Evolutionary conservation across 2,113 vertebrate genomes (phyloP), one percentile per base, ranked within the genome.

Genomic region (Sinocyclocheilus anshuiensis): DNA sequence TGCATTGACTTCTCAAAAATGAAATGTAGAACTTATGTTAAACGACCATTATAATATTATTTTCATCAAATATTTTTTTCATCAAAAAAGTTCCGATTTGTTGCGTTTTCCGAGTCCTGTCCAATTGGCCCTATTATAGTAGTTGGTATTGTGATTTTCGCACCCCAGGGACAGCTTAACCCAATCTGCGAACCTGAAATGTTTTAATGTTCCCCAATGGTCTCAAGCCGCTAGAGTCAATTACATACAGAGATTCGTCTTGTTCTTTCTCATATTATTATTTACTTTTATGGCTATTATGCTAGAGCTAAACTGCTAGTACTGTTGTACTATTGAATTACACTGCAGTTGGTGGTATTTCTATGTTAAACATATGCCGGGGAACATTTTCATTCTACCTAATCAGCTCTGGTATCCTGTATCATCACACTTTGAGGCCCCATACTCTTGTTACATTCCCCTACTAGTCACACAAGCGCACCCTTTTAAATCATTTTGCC

Each of bases 401-500:
- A 74, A 86, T 85, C 88, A 88, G 91, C 87, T 82, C 33, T 83
- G 82, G 88, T 83, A 85, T 83, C 79, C 79, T 77, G 33, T 69
- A 53, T 84, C 89, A 90, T 82, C 65, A 48, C 77, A 85, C 55
- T 67, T 48, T 59, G 79, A 85, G 76, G 65, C 78, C 89, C 87
- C 61, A 75, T 83, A 65, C 76, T 90, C 86, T 81, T 42, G 84
- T 89, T 87, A 65, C 65, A 81, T 86, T 90, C 86, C 76, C 77
- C 85, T 26, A 74, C 91, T 92, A 87, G 91, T 92, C 92, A 91
- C 88, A 88, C 90, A 78, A 88, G 50, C 4, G 26, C 88, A 83
- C 84, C 78, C 65, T 83, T 83, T 90, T 87, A 91, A 93, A 92
- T 92, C 85, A 89, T 86, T 92, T 92, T 90, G 86, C 88, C 85